Evolutionary conservation across 1,140 invertebrate species (phyloP).

Genomic region (Pachypsylla venusta): DNA sequence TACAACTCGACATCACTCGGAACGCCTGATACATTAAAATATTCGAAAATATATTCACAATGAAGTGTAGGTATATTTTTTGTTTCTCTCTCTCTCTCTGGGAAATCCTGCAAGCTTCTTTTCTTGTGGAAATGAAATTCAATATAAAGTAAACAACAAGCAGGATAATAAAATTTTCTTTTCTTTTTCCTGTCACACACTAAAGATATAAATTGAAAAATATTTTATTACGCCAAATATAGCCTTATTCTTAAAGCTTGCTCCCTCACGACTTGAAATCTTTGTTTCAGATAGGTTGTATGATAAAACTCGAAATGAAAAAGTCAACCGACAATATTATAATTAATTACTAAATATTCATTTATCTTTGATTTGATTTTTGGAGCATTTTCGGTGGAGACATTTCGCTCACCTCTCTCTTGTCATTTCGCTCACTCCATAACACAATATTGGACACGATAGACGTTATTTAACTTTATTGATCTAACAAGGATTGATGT

Average conservation of each 20-base stretch:
- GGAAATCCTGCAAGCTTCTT: too few relatives aligned
- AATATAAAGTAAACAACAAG: neutral
- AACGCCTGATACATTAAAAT: too few relatives aligned
- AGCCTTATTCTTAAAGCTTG: neutral
- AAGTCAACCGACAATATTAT: neutral
- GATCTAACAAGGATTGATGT: too few relatives aligned
- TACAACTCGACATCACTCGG: too few relatives aligned
- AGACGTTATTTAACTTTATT: too few relatives aligned
- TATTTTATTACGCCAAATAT: neutral
- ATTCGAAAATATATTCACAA: too few relatives aligned
- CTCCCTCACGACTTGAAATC: neutral
- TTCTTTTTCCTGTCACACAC: neutral
- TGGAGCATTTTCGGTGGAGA: neutral
- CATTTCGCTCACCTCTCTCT: neutral
- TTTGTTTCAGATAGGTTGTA: neutral
- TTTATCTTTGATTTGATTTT: neutral
- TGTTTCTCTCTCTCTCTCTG: too few relatives aligned
- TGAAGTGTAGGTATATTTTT: too few relatives aligned
- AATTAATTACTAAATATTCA: neutral
- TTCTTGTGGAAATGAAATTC: neutral
- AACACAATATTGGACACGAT: too few relatives aligned
- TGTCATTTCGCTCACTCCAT: too few relatives aligned
- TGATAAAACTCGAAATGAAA: neutral
- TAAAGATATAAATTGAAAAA: conserved; percentile 10
- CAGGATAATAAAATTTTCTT: neutral